Conservation (phyloP, 1,140 invertebrate species). For the Drosophila jambulina region DNA sequence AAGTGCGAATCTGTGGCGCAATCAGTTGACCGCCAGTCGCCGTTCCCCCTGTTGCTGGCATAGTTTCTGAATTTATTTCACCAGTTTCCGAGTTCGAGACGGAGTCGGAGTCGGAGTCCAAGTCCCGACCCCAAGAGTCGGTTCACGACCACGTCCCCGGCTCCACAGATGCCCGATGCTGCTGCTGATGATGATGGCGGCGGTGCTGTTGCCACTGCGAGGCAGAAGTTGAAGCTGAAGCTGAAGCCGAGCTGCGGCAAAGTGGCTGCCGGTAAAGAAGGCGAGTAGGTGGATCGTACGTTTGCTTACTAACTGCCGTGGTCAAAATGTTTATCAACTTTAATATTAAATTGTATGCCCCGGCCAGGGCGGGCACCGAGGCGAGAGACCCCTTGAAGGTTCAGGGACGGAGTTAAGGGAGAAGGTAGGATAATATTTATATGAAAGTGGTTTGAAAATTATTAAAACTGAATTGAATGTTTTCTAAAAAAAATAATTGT, state of each 20-base stretch:
- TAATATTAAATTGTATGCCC: slow-evolving; percentile 85
- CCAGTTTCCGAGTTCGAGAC: slow-evolving; percentile 43
- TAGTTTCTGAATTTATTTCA: slow-evolving; percentile 82
- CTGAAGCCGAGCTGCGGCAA: slow-evolving; percentile 15
- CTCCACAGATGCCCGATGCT: slow-evolving; percentile 20
- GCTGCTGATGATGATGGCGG: slow-evolving; percentile 57
- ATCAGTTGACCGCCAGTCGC: slow-evolving; percentile 69
- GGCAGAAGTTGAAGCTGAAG: slow-evolving; percentile 35
- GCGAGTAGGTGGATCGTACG: slow-evolving; percentile 84
- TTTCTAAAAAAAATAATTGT: background rate
- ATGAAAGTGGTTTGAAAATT: background rate
- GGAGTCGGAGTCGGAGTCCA: slow-evolving; percentile 3
- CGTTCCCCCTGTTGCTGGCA: slow-evolving; percentile 51
- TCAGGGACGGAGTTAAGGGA: slow-evolving; percentile 23
- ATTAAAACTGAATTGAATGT: background rate
- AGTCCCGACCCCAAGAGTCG: slow-evolving; percentile 53
- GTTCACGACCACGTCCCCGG: slow-evolving; percentile 67
- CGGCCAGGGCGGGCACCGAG: slow-evolving; percentile 34
- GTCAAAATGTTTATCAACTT: slow-evolving; percentile 84
- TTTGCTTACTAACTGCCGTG: slow-evolving; percentile 85
- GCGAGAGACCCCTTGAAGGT: slow-evolving; percentile 14
- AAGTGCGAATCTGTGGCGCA: slow-evolving; percentile 83
- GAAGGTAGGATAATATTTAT: background rate
- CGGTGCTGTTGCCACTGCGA: slow-evolving; percentile 58
- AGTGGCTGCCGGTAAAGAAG: slow-evolving; percentile 76